These are phyloP conservation scores for Chesias legatella DNA, from an alignment of 2,888 invertebrate genomes.

Conservation along the genomic window DNA sequence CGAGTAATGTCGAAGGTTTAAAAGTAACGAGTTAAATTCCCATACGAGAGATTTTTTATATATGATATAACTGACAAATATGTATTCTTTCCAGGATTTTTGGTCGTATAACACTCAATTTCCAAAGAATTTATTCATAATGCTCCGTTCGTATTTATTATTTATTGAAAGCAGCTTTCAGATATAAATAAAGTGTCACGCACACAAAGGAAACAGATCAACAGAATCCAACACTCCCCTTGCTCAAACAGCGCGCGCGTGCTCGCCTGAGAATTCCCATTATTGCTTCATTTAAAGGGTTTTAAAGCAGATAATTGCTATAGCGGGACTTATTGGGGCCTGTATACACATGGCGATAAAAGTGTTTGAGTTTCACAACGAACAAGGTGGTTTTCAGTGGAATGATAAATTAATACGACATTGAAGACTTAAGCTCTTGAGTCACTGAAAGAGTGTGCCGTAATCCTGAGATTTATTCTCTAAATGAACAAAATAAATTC, in stretches of 20 bases:
- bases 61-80: no score
- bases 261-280: constrained; percentile 40
- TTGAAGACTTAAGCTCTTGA: no score
- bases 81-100: no score
- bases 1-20: no score
- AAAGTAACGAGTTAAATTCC: no score
- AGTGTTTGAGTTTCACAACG: constrained; percentile 4
- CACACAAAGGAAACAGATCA: constrained; percentile 4
- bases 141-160: no score
- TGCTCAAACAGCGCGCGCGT: constrained; percentile 27
- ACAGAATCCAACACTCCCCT: constrained; percentile 9
- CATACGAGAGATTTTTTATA: no score
- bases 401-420: constrained; percentile 8
- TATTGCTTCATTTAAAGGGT: constrained; percentile 70
- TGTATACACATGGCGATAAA: constrained; percentile 41
- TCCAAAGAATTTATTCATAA: no score
- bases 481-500: no score
- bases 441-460: background rate
- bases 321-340: constrained; percentile 50
- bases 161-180: no score
- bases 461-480: no score
- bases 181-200: constrained; percentile 1
- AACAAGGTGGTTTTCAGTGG: background rate
- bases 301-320: constrained; percentile 66
- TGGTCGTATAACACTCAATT: no score